phyloP scores from a whole-genome alignment of 37 sponge, comb jelly and placozoan species.

The Aplysina aerophoba region DNA sequence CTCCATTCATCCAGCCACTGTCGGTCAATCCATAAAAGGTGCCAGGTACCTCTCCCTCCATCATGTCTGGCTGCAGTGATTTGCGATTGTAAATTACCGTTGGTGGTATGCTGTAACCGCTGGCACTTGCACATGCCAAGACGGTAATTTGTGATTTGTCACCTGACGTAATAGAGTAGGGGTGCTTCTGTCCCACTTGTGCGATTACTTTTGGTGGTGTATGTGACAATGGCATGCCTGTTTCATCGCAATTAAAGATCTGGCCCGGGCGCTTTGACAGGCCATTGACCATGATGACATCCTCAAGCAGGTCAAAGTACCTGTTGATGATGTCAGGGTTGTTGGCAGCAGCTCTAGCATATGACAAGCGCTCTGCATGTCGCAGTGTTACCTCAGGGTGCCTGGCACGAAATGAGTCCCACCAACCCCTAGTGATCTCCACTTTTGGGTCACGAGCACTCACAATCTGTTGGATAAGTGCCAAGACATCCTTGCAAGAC shows the following conservation, averaged over 20 bases:
- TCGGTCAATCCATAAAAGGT: conserved; percentile 57
- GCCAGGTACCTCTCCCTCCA: conserved; percentile 58
- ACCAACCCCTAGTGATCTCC: conserved; percentile 48
- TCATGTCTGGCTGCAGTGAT: neutral
- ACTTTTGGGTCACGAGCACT: neutral
- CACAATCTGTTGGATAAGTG: neutral
- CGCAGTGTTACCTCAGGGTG: conserved; percentile 21
- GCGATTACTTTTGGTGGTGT: conserved; percentile 27
- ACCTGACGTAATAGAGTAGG: neutral
- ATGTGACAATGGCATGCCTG: conserved; percentile 34
- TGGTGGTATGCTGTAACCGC: conserved; percentile 51
- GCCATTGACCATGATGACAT: no score
- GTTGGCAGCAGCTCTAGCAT: conserved; percentile 16
- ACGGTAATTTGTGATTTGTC: conserved; percentile 63
- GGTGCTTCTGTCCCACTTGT: neutral
- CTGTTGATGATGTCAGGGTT: neutral
- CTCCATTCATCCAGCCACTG: conserved; percentile 52
- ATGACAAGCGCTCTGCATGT: neutral
- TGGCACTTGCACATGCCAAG: conserved; percentile 56
- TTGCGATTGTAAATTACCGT: conserved; percentile 51
- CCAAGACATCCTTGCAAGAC: neutral
- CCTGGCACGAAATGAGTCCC: conserved; percentile 22
- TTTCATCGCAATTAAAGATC: conserved; percentile 53
- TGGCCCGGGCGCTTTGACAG: neutral
- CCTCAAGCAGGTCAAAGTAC: conserved; percentile 37